Evolutionary conservation across 2,113 vertebrate genomes (phyloP).

Genomic region (Corythoichthys intestinalis): DNA sequence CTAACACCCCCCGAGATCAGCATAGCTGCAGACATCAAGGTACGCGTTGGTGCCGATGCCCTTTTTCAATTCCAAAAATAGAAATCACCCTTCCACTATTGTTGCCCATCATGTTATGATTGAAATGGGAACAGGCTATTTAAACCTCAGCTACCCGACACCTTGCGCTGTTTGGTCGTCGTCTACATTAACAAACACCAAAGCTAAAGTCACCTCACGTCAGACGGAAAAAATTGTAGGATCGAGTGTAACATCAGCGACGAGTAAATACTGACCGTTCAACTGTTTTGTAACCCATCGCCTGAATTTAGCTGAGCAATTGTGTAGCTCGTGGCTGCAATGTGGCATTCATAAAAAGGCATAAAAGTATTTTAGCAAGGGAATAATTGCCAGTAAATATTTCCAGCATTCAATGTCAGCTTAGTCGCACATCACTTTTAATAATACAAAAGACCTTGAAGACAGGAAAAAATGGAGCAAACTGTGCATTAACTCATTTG

Average conservation of each 20-base stretch:
- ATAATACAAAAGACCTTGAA: no score
- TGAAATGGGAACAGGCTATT: constrained; percentile 39
- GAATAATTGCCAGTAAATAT: background rate
- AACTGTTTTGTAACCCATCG: background rate
- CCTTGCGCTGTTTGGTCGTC: constrained; percentile 13
- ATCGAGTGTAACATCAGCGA: background rate
- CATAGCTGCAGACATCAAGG: constrained; percentile 75
- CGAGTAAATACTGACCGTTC: background rate
- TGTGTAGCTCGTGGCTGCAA: background rate
- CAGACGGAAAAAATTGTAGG: background rate
- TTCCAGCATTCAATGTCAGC: background rate
- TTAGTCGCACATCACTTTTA: no score
- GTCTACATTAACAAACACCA: background rate
- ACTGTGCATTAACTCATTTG: no score
- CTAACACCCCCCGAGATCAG: constrained; percentile 85
- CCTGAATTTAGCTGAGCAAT: background rate
- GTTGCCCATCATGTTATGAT: constrained; percentile 12
- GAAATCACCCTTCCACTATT: background rate
- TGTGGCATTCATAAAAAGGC: background rate
- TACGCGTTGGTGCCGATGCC: constrained; percentile 34
- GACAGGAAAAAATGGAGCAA: no score
- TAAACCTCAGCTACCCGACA: constrained; percentile 36
- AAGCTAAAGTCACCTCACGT: background rate
- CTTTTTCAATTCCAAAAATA: background rate
- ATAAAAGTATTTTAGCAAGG: background rate